phyloP scores from a whole-genome alignment of 1,140 invertebrate genomes.

The Pissodes strobi region DNA sequence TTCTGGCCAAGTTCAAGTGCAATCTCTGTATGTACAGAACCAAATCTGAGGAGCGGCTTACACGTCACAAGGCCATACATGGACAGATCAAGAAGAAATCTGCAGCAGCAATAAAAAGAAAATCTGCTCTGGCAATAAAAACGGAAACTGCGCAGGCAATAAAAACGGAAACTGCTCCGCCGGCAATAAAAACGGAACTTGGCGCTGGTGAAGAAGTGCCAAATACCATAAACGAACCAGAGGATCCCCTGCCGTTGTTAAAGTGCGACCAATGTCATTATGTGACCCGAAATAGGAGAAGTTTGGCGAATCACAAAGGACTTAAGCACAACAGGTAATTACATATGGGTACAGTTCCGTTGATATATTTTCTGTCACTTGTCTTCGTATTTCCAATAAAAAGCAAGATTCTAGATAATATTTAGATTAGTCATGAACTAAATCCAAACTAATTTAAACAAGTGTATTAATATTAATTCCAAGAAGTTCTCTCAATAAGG shows the following conservation, averaged over 20 bases:
- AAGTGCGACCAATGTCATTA: conserved; percentile 20
- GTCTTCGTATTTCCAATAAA: no score
- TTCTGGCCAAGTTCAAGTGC: conserved; percentile 12
- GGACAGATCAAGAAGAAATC: background rate
- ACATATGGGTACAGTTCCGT: background rate
- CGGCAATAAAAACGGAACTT: no score
- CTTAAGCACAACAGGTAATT: conserved; percentile 21
- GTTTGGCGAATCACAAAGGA: conserved; percentile 24
- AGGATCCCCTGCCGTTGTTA: conserved; percentile 8
- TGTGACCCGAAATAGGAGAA: conserved; percentile 7
- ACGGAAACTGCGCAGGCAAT: no score
- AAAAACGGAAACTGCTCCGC: no score
- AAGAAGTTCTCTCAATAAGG: no score
- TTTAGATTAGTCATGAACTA: no score
- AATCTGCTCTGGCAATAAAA: no score
- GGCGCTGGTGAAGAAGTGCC: no score
- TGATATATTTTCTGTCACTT: background rate
- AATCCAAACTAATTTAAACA: no score
- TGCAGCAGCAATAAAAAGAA: background rate
- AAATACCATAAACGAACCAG: no score
- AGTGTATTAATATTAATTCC: no score
- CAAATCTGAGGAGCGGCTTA: conserved; percentile 18
- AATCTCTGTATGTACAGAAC: conserved; percentile 14
- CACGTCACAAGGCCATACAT: conserved; percentile 11
- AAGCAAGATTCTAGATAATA: no score